phyloP scores from a whole-genome alignment of 2,797 vertebrate genomes.

The Gymnodraco acuticeps region DNA sequence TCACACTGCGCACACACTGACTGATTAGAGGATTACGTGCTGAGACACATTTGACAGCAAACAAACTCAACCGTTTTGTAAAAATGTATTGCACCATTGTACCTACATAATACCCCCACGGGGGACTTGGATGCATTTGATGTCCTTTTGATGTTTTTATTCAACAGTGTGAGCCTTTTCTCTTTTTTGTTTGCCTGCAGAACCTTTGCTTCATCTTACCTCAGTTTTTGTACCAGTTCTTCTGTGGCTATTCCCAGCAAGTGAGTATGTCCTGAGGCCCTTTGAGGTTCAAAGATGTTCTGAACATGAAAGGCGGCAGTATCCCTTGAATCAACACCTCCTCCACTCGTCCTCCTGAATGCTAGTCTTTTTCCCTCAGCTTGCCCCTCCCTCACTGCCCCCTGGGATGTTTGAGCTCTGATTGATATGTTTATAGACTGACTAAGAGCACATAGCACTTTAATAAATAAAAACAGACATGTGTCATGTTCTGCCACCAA shows the following conservation, averaged over 20 bases:
- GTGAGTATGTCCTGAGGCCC: slow-evolving; percentile 81
- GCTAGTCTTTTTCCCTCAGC: slow-evolving; percentile 54
- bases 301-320: slow-evolving; percentile 53
- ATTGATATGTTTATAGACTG: slow-evolving; percentile 30
- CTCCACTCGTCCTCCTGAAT: slow-evolving; percentile 36
- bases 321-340: slow-evolving; percentile 43
- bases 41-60: slow-evolving; percentile 16
- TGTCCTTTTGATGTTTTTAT: slow-evolving; percentile 15
- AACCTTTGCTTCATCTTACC: slow-evolving; percentile 99
- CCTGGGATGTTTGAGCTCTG: slow-evolving; percentile 61
- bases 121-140: slow-evolving; percentile 9
- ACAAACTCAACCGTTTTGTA: slow-evolving; percentile 7
- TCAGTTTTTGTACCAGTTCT: slow-evolving; percentile 99
- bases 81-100: background rate
- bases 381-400: slow-evolving; percentile 53
- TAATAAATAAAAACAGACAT: background rate
- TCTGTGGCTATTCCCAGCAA: slow-evolving; percentile 99
- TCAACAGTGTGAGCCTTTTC: slow-evolving; percentile 20
- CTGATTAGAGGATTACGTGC: slow-evolving; percentile 12
- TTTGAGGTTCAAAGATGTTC: slow-evolving; percentile 55
- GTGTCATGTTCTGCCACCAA: slow-evolving; percentile 9
- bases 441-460: background rate
- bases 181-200: slow-evolving; percentile 77
- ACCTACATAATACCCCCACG: background rate
- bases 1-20: background rate